Evolutionary conservation across 1,140 invertebrate genomes (phyloP).

Genomic region (Ruditapes philippinarum): DNA sequence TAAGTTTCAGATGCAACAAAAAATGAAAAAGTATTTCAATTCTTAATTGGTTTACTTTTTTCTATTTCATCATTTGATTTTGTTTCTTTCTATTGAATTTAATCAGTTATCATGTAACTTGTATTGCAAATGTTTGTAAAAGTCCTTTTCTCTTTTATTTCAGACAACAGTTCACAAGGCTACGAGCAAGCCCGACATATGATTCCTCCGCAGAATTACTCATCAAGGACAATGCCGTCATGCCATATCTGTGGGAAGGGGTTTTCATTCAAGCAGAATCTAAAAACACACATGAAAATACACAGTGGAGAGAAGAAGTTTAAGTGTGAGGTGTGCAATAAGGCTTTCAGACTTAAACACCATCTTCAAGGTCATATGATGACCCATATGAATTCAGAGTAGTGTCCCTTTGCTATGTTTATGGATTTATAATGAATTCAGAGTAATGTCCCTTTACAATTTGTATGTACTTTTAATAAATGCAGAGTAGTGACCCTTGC

Average conservation of each 20-base stretch:
- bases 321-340: slow-evolving; percentile 9
- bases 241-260: slow-evolving; percentile 45
- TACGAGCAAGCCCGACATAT: too few relatives aligned
- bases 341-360: slow-evolving; percentile 43
- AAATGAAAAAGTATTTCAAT: too few relatives aligned
- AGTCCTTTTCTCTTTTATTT: too few relatives aligned
- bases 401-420: background rate
- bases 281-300: slow-evolving; percentile 60
- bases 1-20: too few relatives aligned
- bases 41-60: too few relatives aligned
- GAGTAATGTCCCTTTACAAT: background rate
- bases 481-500: background rate
- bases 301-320: slow-evolving; percentile 46
- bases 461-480: background rate
- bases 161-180: too few relatives aligned
- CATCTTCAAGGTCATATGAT: slow-evolving; percentile 42
- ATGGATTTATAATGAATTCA: background rate
- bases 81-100: too few relatives aligned
- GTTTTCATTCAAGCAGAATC: slow-evolving; percentile 30
- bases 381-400: slow-evolving; percentile 19
- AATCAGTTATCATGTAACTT: too few relatives aligned
- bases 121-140: too few relatives aligned
- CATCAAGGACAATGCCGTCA: background rate
- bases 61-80: too few relatives aligned
- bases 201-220: too few relatives aligned